Percentiles rank a stretch among this genome's conserved stretches.
These are phyloP conservation scores for Drosophila tani DNA, from an alignment of 1,140 invertebrate species.

Conservation along the genomic window DNA sequence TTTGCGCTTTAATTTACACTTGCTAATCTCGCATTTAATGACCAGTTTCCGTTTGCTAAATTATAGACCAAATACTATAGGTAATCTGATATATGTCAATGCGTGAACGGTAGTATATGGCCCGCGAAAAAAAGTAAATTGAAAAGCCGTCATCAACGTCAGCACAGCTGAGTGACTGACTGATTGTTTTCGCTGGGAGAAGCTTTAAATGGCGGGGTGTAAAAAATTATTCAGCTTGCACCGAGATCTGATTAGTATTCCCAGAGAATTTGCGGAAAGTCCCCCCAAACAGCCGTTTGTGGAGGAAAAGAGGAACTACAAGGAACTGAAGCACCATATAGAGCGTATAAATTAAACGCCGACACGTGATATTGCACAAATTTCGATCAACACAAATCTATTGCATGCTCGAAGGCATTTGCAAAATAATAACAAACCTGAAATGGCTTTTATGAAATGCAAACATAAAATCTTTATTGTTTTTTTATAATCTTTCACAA, in stretches of 20 bases:
- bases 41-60: slow-evolving; percentile 49
- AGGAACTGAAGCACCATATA: slow-evolving; percentile 8
- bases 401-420: background rate
- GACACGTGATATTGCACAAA: background rate
- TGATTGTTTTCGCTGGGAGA: slow-evolving; percentile 24
- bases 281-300: slow-evolving; percentile 9
- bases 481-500: background rate
- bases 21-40: slow-evolving; percentile 38
- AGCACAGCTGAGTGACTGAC: slow-evolving; percentile 33
- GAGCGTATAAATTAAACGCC: background rate
- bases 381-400: slow-evolving; percentile 9
- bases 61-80: slow-evolving; percentile 16
- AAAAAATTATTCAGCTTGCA: slow-evolving; percentile 1
- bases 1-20: slow-evolving; percentile 12
- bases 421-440: slow-evolving; percentile 1
- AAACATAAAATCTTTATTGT: background rate
- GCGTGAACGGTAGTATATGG: slow-evolving; percentile 19
- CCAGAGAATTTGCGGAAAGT: slow-evolving; percentile 31
- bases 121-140: slow-evolving; percentile 25
- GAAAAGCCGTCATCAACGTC: slow-evolving; percentile 40
- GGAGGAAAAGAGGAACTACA: slow-evolving; percentile 14
- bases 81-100: slow-evolving; percentile 39
- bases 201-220: background rate
- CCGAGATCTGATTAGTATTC: slow-evolving; percentile 47
- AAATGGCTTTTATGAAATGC: background rate